These are phyloP conservation scores for Malthinus seriepunctatus DNA, from an alignment of 2,888 invertebrate species.

Conservation along the genomic window DNA sequence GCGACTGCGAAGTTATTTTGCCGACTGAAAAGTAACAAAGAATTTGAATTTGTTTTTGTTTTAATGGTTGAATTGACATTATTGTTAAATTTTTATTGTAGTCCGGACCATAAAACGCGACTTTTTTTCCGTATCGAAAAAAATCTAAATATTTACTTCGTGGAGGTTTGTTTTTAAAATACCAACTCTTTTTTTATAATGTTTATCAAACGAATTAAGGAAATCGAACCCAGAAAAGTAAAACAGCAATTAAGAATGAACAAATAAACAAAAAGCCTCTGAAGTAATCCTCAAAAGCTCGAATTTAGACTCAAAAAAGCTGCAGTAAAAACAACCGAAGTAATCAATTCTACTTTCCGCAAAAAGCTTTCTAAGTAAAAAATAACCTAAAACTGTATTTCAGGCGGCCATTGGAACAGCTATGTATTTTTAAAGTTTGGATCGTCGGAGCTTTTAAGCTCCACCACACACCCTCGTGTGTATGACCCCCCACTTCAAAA, in stretches of 20 bases:
- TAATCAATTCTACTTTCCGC: slow-evolving; percentile 51
- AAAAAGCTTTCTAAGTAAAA: slow-evolving; percentile 44
- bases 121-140: slow-evolving; percentile 16
- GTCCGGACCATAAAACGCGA: slow-evolving; percentile 16
- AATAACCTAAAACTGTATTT: slow-evolving; percentile 52
- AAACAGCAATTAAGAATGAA: slow-evolving; percentile 30
- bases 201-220: slow-evolving; percentile 29
- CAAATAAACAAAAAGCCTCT: slow-evolving; percentile 30
- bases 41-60: too few relatives aligned
- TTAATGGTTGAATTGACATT: not conserved
- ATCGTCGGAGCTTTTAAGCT: slow-evolving; percentile 50
- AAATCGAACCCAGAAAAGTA: slow-evolving; percentile 28
- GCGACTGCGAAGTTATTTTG: too few relatives aligned
- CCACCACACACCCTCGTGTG: slow-evolving; percentile 34
- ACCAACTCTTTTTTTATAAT: slow-evolving; percentile 23
- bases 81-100: slow-evolving; percentile 5
- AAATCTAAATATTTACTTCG: slow-evolving; percentile 17
- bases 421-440: slow-evolving; percentile 55
- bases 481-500: slow-evolving; percentile 47
- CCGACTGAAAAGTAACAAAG: too few relatives aligned
- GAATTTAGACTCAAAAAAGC: slow-evolving; percentile 48
- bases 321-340: slow-evolving; percentile 46
- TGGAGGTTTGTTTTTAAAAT: slow-evolving; percentile 23
- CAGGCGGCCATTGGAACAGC: slow-evolving; percentile 54
- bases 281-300: slow-evolving; percentile 42